Conservation (phyloP, 2,888 invertebrate species). For the Cosmopolites sordidus region DNA sequence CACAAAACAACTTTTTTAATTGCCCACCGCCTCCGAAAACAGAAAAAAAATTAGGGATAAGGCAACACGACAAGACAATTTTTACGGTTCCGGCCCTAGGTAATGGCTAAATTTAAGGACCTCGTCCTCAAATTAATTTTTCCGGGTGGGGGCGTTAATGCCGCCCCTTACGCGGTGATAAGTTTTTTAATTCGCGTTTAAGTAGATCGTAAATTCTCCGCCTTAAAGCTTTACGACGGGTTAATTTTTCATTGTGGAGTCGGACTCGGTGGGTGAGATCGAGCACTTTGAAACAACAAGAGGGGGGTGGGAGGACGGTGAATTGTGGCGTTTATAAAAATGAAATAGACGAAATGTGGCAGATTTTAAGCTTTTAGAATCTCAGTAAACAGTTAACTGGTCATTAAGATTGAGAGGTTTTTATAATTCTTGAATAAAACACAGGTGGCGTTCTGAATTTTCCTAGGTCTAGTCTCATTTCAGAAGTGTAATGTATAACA, state of each 20-base stretch:
- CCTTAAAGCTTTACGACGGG: neutral
- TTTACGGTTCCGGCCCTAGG: constrained; percentile 10
- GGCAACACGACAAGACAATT: constrained; percentile 8
- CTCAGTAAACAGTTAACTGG: no score
- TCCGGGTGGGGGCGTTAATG: constrained; percentile 1
- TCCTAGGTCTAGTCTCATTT: no score
- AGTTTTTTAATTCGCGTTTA: constrained; percentile 12
- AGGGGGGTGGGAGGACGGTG: no score
- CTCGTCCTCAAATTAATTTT: constrained; percentile 13
- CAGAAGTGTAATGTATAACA: no score
- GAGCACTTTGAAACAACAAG: no score
- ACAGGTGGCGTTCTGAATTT: no score
- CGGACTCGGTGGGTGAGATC: no score
- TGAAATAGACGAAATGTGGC: no score
- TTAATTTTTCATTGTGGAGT: neutral
- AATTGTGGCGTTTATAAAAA: no score
- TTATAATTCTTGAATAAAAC: no score
- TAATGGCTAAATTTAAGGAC: constrained; percentile 15
- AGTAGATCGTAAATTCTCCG: constrained; percentile 9
- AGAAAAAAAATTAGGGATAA: constrained; percentile 8
- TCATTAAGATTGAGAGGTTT: no score
- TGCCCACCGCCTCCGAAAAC: constrained; percentile 7
- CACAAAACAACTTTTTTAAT: constrained; percentile 24
- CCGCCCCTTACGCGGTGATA: constrained; percentile 9
- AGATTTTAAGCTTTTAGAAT: no score